Evolutionary conservation across 2,888 invertebrate species (phyloP), one percentile per base, ranked within the genome.

Genomic region (Sphaeridia pumilis): DNA sequence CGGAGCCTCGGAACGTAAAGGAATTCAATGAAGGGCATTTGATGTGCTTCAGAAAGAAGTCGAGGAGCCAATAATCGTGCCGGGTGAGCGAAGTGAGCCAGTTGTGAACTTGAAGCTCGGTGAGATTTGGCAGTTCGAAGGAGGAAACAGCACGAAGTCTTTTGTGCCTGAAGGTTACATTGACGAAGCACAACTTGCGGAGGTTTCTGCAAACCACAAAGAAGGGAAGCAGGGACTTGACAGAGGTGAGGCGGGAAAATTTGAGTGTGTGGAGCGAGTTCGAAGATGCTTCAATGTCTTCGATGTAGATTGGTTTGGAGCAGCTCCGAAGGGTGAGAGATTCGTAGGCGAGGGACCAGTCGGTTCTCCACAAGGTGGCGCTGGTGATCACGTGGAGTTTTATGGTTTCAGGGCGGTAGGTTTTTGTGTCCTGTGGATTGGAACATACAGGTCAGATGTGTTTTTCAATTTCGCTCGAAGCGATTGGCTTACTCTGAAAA

Each of bases 11-110:
- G 34, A 49, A 49, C 2, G 24, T 41, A 14, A 49, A 49, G 20
- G 28, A 28, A 14, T 36, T 28, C 3, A 49, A 7, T 2, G 14
- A 17, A 3, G 27, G 21, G 17, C 26, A 43, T 2, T 14, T 49
- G 27, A 41, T 26, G 21, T 17, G 17, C 20, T 22, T 25, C 2
- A 26, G 28, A 20, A 49, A 26, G 24, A 49, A 49, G 28, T 49
- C 43, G 4, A 49, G 34, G 27, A 49, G 26, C 49, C 49, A 49
- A 25, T 43, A 49, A 28, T 49, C 49, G 21, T 49, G 42, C 27
- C 42, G 27, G 2, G 49, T 22, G 5, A 49, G 24, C 12, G 22
- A 25, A 12, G 14, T 5, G 7, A 43, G 22, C 31, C 31, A 49
- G n/a, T 49, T n/a, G 3, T 21, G 12, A 4, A 49, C 2, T 49